Percentiles rank a stretch among this genome's conserved stretches.
These are phyloP conservation scores for Mesochorus sp. DNA, from an alignment of 2,888 invertebrate species.

Conservation along the genomic window DNA sequence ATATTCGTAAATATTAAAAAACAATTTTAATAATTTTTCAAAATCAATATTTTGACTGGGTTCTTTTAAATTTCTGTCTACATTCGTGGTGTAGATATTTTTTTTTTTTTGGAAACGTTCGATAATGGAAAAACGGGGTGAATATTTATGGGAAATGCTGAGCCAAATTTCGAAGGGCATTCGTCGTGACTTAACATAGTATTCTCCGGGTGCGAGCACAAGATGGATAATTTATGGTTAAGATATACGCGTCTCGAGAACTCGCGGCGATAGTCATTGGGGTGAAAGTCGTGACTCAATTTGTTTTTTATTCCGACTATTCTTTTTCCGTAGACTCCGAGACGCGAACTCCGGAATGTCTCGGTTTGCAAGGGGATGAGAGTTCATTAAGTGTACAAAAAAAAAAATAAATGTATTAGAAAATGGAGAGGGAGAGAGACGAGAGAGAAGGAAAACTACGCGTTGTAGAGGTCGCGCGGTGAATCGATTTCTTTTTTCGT, in stretches of 20 bases:
- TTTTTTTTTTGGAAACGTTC: too few relatives aligned
- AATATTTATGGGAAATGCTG: neutral
- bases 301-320: conserved; percentile 10
- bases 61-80: too few relatives aligned
- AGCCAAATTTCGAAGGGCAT: too few relatives aligned
- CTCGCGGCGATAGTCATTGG: conserved; percentile 27
- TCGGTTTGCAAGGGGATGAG: neutral
- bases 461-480: neutral
- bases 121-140: too few relatives aligned
- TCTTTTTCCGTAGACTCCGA: conserved; percentile 16
- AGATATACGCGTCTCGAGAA: neutral
- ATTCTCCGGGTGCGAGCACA: too few relatives aligned
- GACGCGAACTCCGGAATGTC: conserved; percentile 13
- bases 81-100: too few relatives aligned
- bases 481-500: conserved; percentile 30
- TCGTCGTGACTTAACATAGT: conserved; percentile 25
- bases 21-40: too few relatives aligned
- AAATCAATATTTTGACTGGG: too few relatives aligned
- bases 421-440: neutral
- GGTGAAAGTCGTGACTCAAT: conserved; percentile 38
- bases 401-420: neutral
- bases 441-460: neutral
- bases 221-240: conserved; percentile 6
- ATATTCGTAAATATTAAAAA: too few relatives aligned
- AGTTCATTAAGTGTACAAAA: neutral